These are phyloP conservation scores for Pterois miles DNA, from an alignment of 2,797 vertebrate species.

Conservation along the genomic window DNA sequence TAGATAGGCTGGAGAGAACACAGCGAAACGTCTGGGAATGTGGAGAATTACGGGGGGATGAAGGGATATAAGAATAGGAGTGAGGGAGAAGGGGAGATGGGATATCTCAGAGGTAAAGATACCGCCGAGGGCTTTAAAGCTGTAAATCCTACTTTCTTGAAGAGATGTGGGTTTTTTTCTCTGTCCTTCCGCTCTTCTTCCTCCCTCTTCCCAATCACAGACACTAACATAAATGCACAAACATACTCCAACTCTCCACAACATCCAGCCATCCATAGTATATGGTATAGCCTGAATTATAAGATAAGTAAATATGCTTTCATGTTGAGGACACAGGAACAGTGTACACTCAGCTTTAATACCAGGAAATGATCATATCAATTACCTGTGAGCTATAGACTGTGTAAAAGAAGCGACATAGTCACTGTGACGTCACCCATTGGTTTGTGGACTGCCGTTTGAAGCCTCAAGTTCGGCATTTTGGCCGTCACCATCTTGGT, in stretches of 20 bases:
- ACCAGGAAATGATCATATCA: slow-evolving; percentile 27
- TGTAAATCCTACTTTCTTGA: slow-evolving; percentile 67
- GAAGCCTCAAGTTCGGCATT: too few species aligned
- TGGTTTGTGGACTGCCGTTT: too few species aligned
- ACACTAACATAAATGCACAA: slow-evolving; percentile 42
- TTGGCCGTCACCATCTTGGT: too few species aligned
- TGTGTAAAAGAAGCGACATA: too few species aligned
- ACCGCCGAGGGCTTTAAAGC: slow-evolving; percentile 63
- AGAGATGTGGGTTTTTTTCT: slow-evolving; percentile 39
- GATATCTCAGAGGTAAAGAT: slow-evolving; percentile 67
- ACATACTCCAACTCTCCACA: slow-evolving; percentile 20
- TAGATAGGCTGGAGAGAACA: slow-evolving; percentile 49
- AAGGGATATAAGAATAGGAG: slow-evolving; percentile 60
- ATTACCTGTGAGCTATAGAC: slow-evolving; percentile 8
- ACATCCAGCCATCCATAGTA: slow-evolving; percentile 41
- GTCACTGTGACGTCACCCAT: too few species aligned
- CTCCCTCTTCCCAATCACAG: slow-evolving; percentile 3
- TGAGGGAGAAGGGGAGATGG: slow-evolving; percentile 55
- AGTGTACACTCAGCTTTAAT: slow-evolving; percentile 17
- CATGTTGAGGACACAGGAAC: neutral
- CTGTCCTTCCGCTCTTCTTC: slow-evolving; percentile 5
- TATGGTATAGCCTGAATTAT: slow-evolving; percentile 33
- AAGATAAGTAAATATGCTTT: slow-evolving; percentile 24
- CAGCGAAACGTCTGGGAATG: slow-evolving; percentile 63
- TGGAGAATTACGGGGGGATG: slow-evolving; percentile 63